Evolutionary conservation across 2,888 invertebrate species (phyloP).

Genomic region (Xanthorhoe spadicearia): DNA sequence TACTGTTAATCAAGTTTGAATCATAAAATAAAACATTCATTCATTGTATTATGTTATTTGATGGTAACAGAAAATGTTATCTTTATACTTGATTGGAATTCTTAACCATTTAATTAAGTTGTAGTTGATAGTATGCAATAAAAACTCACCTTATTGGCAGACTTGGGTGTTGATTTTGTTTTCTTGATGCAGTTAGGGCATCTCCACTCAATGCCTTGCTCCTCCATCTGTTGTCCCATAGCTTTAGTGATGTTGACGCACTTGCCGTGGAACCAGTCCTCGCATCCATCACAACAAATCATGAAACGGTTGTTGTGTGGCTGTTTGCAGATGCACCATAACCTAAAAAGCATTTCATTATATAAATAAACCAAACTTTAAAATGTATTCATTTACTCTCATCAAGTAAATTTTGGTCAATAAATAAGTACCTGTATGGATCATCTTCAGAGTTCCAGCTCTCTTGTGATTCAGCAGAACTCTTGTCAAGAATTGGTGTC

Average conservation of each 20-base stretch:
- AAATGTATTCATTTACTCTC: not conserved
- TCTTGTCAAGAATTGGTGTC: slow-evolving; percentile 61
- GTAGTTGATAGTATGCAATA: slow-evolving; percentile 23
- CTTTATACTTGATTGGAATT: slow-evolving; percentile 26
- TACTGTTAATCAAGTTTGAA: not conserved
- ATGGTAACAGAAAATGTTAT: slow-evolving; percentile 16
- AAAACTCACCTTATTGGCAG: slow-evolving; percentile 52
- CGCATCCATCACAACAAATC: slow-evolving; percentile 98
- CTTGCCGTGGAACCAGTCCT: slow-evolving; percentile 99
- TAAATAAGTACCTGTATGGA: slow-evolving; percentile 87
- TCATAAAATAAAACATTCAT: too few relatives aligned
- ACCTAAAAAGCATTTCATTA: slow-evolving; percentile 64
- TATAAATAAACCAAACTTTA: not conserved
- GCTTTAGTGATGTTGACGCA: slow-evolving; percentile 97
- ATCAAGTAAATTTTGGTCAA: not conserved
- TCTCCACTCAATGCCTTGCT: slow-evolving; percentile 94
- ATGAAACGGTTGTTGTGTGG: slow-evolving; percentile 98
- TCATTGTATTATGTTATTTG: slow-evolving; percentile 13
- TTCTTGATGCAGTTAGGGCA: slow-evolving; percentile 93
- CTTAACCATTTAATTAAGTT: slow-evolving; percentile 22
- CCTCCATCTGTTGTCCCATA: slow-evolving; percentile 96
- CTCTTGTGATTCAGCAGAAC: slow-evolving; percentile 86
- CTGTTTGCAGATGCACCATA: slow-evolving; percentile 98
- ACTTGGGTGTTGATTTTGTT: slow-evolving; percentile 62
- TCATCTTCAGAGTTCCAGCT: slow-evolving; percentile 95